These are phyloP conservation scores for chimpanzee (Pan troglodytes) DNA, from an alignment of 2,113 vertebrate genomes.

Conservation along the genomic window DNA sequence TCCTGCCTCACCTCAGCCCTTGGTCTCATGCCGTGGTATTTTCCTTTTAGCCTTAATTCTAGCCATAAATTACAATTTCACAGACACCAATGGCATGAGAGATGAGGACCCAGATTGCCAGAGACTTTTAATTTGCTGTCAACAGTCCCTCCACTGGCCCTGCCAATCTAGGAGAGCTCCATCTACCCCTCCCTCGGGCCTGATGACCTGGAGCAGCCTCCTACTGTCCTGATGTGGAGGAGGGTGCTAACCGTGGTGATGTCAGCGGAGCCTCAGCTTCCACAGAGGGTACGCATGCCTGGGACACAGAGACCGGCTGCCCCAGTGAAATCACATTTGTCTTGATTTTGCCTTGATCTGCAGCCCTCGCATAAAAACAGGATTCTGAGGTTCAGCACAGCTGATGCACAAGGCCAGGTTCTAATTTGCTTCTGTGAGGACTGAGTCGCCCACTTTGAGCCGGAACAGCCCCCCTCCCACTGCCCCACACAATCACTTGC, in stretches of 20 bases:
- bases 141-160: background rate
- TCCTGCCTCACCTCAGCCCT: background rate
- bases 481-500: background rate
- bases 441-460: background rate
- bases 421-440: background rate
- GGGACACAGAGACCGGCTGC: background rate
- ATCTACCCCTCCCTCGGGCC: background rate
- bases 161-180: background rate
- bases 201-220: background rate
- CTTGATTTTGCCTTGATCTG: background rate
- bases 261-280: background rate
- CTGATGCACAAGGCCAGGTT: background rate
- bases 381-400: background rate
- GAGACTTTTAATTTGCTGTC: slow-evolving; percentile 5
- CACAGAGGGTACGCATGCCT: accelerated
- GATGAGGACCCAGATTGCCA: background rate
- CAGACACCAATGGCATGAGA: background rate
- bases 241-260: background rate
- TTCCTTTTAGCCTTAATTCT: background rate
- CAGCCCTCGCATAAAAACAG: background rate
- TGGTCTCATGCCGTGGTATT: background rate
- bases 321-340: background rate
- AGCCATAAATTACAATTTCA: background rate
- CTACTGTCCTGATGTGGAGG: no score
- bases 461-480: background rate